Base-by-base conservation (phyloP, 1,140 invertebrate genomes). In the Arion vulgaris region DNA sequence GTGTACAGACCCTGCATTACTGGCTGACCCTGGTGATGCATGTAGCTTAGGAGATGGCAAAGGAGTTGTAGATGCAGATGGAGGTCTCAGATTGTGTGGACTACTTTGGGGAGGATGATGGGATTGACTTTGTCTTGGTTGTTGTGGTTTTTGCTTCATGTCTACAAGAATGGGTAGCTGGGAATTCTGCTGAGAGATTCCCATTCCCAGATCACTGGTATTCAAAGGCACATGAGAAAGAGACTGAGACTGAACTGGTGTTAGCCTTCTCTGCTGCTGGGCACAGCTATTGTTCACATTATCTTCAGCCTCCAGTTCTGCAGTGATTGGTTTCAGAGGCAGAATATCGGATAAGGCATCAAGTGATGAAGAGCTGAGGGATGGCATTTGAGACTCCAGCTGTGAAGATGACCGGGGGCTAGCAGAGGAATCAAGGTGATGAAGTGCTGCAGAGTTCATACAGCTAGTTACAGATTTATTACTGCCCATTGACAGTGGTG, bases 1-100 rank as follows among this genome's bases (percentile, higher is more conserved):
- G 62, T 78, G 84, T 11, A 75, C 81, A 0, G 84, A 81, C 39
- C 80, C 78, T 19, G 83, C 72, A 36, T 80, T 80, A 57, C 84
- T 85, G 80, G 79, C 72, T 45, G 80, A 74, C 45, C 77, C 69
- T 36, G 72, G 53, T 45, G 76, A 80, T 13, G 84, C 53, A 68
- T 57, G 80, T 69, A 57, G 80, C 34, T 77, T 82, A 66, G 80
- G 71, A n/a, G 78, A 76, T 28, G 78, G 78, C 41, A 84, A 77
- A n/a, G 79, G 73, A n/a, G 79, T 77, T 53, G 77, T 80, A 19
- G 77, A 69, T 15, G 73, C 73, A 34, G 62, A 77, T n/a, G 73
- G 79, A 2, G 76, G 83, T 32, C 72, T 71, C 38, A 72, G 57
- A 19, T 68, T 84, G 53, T 74, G 83, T 34, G 53, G 77, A 49